These are phyloP conservation scores for Coreoperca whiteheadi DNA, from an alignment of 2,113 vertebrate genomes.

Conservation along the genomic window DNA sequence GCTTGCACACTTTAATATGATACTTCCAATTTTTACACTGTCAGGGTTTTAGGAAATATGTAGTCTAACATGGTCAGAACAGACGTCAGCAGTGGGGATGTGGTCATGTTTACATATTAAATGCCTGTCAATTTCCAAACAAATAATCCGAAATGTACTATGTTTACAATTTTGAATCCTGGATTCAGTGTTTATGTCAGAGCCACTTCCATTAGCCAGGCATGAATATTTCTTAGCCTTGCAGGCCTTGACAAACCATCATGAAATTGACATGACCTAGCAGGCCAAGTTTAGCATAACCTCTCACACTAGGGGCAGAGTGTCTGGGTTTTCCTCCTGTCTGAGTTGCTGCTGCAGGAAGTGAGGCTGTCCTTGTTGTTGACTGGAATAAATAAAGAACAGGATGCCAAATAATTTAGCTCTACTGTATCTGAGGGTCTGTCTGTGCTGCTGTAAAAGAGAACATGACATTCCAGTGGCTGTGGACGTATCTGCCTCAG, in stretches of 20 bases:
- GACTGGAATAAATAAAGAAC: slow-evolving; percentile 16
- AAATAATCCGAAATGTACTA: background rate
- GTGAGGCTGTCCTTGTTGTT: slow-evolving; percentile 6
- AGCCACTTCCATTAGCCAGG: slow-evolving; percentile 1
- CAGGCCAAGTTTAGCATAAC: slow-evolving; percentile 17
- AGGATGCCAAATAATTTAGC: slow-evolving; percentile 18
- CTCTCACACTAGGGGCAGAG: background rate
- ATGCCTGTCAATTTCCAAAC: background rate
- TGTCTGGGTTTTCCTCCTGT: slow-evolving; percentile 4
- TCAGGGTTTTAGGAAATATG: background rate
- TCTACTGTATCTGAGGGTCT: slow-evolving; percentile 2
- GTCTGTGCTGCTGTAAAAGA: slow-evolving; percentile 8
- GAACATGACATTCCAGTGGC: slow-evolving; percentile 11
- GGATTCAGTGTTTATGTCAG: background rate
- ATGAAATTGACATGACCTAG: slow-evolving; percentile 7
- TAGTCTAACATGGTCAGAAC: background rate
- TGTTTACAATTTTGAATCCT: background rate
- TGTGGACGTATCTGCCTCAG: slow-evolving; percentile 6
- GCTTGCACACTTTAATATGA: background rate
- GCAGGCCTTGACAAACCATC: slow-evolving; percentile 6
- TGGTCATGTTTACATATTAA: background rate
- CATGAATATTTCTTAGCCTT: slow-evolving; percentile 18
- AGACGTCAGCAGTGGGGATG: background rate
- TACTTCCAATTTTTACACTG: background rate
- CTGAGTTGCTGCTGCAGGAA: slow-evolving; percentile 9